Evolutionary conservation across 1,140 invertebrate species (phyloP), one percentile per base, ranked within the genome.

Genomic region (Lucilia sericata): DNA sequence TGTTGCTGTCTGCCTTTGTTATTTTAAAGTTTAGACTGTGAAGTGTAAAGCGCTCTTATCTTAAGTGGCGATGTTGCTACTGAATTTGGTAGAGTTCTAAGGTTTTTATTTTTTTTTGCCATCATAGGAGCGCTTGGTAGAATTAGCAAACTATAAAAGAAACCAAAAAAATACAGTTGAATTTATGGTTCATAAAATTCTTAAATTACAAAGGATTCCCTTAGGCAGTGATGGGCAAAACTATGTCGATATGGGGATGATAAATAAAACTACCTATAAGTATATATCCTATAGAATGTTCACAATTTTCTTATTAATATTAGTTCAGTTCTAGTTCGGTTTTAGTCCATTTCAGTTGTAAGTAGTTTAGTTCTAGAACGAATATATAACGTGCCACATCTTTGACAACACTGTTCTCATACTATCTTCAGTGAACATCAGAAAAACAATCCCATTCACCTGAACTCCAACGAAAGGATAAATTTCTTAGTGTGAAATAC

Each of bases 361-460:
- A n/a, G n/a, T n/a, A n/a, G n/a, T n/a, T n/a, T n/a, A n/a, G n/a
- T n/a, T n/a, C n/a, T n/a, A n/a, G n/a, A n/a, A n/a, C n/a, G n/a
- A n/a, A n/a, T n/a, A n/a, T n/a, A n/a, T n/a, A n/a, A n/a, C n/a
- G n/a, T 36, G 36, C 36, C 36, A 36, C 36, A 36, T 4, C 8
- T 36, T 36, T 36, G 36, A 4, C 36, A 36, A 36, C 36, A 21
- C 19, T 5, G n/a, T 21, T 5, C 8, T 70, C 3, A 19, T 21
- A 70, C 21, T 70, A 70, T 70, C 60, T 8, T 21, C 19, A 70
- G n/a, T 70, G 60, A 70, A 21, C 60, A n/a, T 70, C 9, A 70
- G 21, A 70, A 70, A n/a, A n/a, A n/a, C n/a, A 70, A 70, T 70
- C 19, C 36, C 75, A 78, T 42, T 78, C 75, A 78, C 34, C 75